These are phyloP conservation scores for Chrysomela aeneicollis DNA, from an alignment of 2,888 invertebrate species.

Conservation along the genomic window DNA sequence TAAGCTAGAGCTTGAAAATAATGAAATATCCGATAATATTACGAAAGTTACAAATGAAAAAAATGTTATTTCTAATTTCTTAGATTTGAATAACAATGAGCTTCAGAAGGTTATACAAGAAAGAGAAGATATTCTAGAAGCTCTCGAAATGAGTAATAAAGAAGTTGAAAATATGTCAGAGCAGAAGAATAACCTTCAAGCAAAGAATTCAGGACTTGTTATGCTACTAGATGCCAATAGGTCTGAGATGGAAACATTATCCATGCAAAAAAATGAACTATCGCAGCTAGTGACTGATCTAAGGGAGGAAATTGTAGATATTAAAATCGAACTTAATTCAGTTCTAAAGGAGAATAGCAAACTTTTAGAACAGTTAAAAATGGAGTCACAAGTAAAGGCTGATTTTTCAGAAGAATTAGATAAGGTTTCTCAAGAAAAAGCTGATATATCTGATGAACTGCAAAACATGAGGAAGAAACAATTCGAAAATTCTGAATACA, in stretches of 20 bases:
- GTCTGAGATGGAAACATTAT: constrained; percentile 22
- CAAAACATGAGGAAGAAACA: constrained; percentile 31
- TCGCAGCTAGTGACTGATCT: neutral
- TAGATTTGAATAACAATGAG: constrained; percentile 42
- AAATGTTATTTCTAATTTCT: constrained; percentile 38
- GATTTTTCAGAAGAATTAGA: constrained; percentile 37
- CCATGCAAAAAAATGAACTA: neutral
- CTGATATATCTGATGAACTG: constrained; percentile 21
- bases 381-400: constrained; percentile 30
- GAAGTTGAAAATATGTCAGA: constrained; percentile 32
- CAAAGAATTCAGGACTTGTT: constrained; percentile 4
- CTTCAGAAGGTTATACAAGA: constrained; percentile 39
- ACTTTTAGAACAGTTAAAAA: constrained; percentile 34
- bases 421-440: constrained; percentile 35
- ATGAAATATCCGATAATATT: constrained; percentile 10
- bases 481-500: constrained; percentile 26
- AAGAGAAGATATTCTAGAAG: constrained; percentile 41
- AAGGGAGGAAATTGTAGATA: constrained; percentile 4
- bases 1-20: constrained; percentile 25
- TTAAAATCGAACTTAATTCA: constrained; percentile 6
- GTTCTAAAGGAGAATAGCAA: constrained; percentile 29
- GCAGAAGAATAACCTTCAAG: neutral
- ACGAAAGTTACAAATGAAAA: constrained; percentile 39
- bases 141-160: constrained; percentile 43
- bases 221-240: constrained; percentile 1